Evolutionary conservation across 2,888 invertebrate genomes (phyloP), one percentile per base, ranked within the genome.

Genomic region (Camptogramma bilineatum): DNA sequence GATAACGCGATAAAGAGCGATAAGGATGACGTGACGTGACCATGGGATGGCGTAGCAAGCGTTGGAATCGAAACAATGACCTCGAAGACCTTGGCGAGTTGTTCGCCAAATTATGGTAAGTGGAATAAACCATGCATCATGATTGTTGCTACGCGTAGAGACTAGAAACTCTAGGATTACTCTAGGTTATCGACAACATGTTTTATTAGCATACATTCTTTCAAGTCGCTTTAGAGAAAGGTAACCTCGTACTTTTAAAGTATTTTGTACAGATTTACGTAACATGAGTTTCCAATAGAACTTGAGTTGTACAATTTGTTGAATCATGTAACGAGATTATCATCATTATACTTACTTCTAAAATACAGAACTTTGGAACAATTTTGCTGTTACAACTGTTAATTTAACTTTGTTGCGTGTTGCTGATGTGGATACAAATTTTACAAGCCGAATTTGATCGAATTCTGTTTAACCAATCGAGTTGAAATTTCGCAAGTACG

Each of bases 31-130:
- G 68, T 71, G 68, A 72, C 72, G 66, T 10, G 58, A 52, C 65
- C 62, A 80, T 79, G 79, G 77, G 77, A 59, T 83, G 81, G 78
- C 78, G 79, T 44, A 80, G 78, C 73, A 79, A 74, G 64, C 73
- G 77, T 66, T 81, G 80, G 79, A 74, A 70, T 68, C 70, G 71
- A 66, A 75, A 71, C 79, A 79, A 82, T 76, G 85, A 87, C 81
- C 83, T 82, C 64, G 62, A 66, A 46, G 81, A 83, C 86, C 87
- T 89, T 86, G 84, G 69, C 19, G 69, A 68, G 39, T 58, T 74
- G 66, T 81, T 82, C 68, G 78, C 76, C 62, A 79, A 77, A 72
- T 71, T 78, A 73, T 80, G 81, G 79, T 81, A 64, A 81, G 82
- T 79, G 75, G 75, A 79, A 80, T 78, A 68, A 77, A 56, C 75